Conservation (phyloP, 2,113 vertebrate genomes). For the Ciconia stormi region DNA sequence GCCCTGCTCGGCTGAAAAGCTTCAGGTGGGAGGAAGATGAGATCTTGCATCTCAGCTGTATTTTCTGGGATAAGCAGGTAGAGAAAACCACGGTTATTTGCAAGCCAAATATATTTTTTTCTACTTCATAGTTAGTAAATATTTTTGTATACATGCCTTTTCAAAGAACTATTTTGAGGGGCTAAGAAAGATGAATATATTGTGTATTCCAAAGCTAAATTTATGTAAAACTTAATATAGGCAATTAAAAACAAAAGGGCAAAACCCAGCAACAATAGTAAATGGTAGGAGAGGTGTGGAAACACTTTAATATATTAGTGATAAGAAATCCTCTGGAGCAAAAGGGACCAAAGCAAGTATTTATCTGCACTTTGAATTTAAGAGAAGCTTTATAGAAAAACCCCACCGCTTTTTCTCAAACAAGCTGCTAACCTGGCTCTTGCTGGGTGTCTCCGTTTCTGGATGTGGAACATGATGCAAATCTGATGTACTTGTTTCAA, state of each 20-base stretch:
- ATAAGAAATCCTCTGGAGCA: neutral
- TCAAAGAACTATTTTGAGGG: slow-evolving; percentile 30
- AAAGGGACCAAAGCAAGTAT: neutral
- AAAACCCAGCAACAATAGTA: neutral
- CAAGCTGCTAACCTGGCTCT: neutral
- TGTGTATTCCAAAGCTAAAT: neutral
- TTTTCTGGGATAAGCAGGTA: neutral
- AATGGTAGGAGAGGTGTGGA: neutral
- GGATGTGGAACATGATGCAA: neutral
- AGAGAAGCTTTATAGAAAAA: neutral
- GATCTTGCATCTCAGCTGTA: neutral
- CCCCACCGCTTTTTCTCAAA: neutral
- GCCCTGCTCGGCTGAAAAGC: neutral
- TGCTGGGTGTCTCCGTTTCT: neutral
- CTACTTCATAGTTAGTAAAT: slow-evolving; percentile 12
- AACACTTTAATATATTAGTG: neutral
- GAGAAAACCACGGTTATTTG: neutral
- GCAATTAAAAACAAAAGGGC: neutral
- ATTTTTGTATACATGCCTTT: slow-evolving; percentile 66
- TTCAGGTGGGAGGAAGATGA: neutral
- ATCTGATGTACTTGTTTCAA: neutral
- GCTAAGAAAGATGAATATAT: neutral
- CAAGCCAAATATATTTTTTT: slow-evolving; percentile 1
- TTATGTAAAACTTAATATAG: neutral
- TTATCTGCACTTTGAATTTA: neutral